Percentiles rank a stretch among this genome's conserved stretches.
Conservation (phyloP, 2,797 vertebrate genomes). For the Carcharodon carcharias region DNA sequence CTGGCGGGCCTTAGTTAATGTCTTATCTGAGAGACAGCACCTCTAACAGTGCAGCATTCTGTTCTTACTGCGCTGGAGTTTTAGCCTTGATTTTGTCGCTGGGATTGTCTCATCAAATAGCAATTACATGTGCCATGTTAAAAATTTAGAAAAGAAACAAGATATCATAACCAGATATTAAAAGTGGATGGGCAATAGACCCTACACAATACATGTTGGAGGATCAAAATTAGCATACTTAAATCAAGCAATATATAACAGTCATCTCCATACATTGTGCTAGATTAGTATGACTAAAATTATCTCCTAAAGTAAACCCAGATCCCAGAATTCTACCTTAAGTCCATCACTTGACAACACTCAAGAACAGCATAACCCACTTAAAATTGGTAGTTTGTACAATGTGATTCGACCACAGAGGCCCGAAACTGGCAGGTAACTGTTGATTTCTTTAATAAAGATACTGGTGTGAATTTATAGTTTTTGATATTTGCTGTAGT, state of each 20-base stretch:
- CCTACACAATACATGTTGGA: not conserved
- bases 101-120: not conserved
- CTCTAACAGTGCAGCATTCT: too few species aligned
- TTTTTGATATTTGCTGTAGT: not conserved
- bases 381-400: not conserved
- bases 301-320: not conserved
- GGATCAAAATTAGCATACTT: not conserved
- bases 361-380: not conserved
- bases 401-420: not conserved
- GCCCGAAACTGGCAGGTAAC: not conserved
- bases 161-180: not conserved
- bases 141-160: not conserved
- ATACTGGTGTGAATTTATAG: too few species aligned
- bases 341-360: not conserved
- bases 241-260: not conserved
- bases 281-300: not conserved
- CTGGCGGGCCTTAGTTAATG: not conserved
- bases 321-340: not conserved
- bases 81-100: too few species aligned
- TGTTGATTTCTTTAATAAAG: not conserved
- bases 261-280: not conserved
- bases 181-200: not conserved
- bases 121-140: not conserved
- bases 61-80: too few species aligned
- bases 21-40: too few species aligned